A percentile compares a stretch with the other conserved stretches of the same genome.
These are phyloP conservation scores for Digitonthophagus gazella DNA, from an alignment of 2,888 invertebrate genomes.

Conservation along the genomic window DNA sequence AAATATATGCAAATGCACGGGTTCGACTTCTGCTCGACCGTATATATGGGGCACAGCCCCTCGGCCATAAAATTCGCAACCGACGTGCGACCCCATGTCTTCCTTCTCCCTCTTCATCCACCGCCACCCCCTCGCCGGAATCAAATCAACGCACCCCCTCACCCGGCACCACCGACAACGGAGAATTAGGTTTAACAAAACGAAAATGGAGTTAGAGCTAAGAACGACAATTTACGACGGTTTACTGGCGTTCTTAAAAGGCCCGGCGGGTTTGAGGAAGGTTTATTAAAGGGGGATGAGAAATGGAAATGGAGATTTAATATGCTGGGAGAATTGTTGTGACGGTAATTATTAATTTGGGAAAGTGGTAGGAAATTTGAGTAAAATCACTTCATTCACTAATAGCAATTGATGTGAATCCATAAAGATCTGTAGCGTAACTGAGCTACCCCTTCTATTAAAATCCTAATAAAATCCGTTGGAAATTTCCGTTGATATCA, in stretches of 20 bases:
- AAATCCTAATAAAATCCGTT: background rate
- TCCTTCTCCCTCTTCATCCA: no score
- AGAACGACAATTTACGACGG: background rate
- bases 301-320: no score
- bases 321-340: no score
- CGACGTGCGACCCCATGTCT: background rate
- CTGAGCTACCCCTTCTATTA: background rate
- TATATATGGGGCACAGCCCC: background rate
- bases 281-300: no score
- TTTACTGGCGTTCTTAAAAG: background rate
- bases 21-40: background rate
- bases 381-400: no score
- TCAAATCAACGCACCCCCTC: background rate
- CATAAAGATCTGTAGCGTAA: background rate
- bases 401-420: no score
- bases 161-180: background rate
- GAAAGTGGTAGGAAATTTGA: no score
- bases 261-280: background rate
- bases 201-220: background rate
- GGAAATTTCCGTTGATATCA: background rate
- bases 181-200: background rate
- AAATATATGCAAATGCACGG: background rate
- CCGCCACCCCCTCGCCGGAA: no score
- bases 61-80: background rate
- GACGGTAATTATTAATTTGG: no score